phyloP scores from a whole-genome alignment of 2,888 invertebrate species.

The Cosmia trapezina region DNA sequence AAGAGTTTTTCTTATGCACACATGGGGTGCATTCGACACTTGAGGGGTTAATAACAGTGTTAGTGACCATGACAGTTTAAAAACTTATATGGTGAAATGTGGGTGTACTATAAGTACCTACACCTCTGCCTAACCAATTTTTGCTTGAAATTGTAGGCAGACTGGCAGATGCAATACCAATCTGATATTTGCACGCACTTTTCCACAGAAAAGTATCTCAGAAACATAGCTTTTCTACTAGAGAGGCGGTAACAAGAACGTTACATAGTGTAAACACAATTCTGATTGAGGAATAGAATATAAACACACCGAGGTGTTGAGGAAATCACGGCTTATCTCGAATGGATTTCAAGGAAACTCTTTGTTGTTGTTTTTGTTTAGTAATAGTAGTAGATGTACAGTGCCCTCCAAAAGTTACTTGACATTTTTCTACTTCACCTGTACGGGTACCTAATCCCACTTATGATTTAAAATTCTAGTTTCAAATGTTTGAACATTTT shows the following conservation, averaged over 20 bases:
- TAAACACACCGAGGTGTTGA: constrained; percentile 1
- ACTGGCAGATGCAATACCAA: neutral
- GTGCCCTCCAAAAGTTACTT: no score
- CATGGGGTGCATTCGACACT: no score
- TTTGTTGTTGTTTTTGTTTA: neutral
- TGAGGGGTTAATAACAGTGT: no score
- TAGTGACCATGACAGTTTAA: no score
- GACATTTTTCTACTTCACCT: no score
- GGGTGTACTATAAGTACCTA: neutral
- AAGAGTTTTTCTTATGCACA: no score
- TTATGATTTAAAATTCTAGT: no score
- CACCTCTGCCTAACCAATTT: neutral
- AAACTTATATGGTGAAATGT: no score
- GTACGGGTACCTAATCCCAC: no score
- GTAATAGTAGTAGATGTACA: neutral
- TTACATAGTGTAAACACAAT: constrained; percentile 8
- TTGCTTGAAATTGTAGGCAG: neutral
- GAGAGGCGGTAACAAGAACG: neutral
- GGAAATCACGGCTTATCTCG: constrained; percentile 18
- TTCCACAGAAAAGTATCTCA: neutral
- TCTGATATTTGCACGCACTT: neutral
- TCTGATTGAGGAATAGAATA: constrained; percentile 14
- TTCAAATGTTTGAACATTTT: no score
- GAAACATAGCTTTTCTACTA: neutral
- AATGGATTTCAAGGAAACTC: constrained; percentile 4